These are phyloP conservation scores for Oscheius sp. DNA, from an alignment of 2,888 invertebrate species.

Conservation along the genomic window DNA sequence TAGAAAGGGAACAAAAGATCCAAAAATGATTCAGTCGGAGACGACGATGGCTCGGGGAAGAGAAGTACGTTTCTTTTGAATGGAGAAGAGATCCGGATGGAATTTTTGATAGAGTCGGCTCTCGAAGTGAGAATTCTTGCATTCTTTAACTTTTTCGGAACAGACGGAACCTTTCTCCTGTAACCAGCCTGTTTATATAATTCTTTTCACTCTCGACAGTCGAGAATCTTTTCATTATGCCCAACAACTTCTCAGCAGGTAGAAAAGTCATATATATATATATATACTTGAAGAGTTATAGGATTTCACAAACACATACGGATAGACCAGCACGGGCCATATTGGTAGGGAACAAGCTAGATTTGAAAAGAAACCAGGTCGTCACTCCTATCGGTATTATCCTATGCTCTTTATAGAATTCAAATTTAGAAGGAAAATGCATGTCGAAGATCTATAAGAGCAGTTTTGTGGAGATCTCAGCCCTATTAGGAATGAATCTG, in stretches of 20 bases:
- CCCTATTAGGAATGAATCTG: slow-evolving; percentile 61
- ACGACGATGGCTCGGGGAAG: slow-evolving; percentile 1
- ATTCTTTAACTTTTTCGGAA: neutral
- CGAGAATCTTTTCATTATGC: slow-evolving; percentile 62
- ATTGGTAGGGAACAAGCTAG: slow-evolving; percentile 66
- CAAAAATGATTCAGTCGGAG: neutral
- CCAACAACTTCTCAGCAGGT: slow-evolving; percentile 53
- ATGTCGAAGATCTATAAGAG: slow-evolving; percentile 66
- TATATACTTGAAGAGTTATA: slow-evolving; percentile 2
- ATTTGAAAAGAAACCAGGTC: slow-evolving; percentile 63
- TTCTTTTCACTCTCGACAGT: slow-evolving; percentile 63
- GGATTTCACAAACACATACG: slow-evolving; percentile 34
- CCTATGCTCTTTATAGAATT: neutral
- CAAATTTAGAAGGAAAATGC: slow-evolving; percentile 64
- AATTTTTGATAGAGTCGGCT: slow-evolving; percentile 61
- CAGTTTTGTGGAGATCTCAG: slow-evolving; percentile 62
- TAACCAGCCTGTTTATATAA: slow-evolving; percentile 51
- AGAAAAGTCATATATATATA: neutral
- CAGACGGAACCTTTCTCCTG: slow-evolving; percentile 45
- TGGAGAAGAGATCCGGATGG: slow-evolving; percentile 61
- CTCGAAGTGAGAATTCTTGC: slow-evolving; percentile 45
- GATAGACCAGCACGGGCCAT: slow-evolving; percentile 38
- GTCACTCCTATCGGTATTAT: slow-evolving; percentile 59
- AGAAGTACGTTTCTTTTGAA: slow-evolving; percentile 60
- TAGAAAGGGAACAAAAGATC: neutral